Evolutionary conservation across 2,113 vertebrate species (phyloP), one percentile per base, ranked within the genome.

Genomic region (Dicaeum eximium): DNA sequence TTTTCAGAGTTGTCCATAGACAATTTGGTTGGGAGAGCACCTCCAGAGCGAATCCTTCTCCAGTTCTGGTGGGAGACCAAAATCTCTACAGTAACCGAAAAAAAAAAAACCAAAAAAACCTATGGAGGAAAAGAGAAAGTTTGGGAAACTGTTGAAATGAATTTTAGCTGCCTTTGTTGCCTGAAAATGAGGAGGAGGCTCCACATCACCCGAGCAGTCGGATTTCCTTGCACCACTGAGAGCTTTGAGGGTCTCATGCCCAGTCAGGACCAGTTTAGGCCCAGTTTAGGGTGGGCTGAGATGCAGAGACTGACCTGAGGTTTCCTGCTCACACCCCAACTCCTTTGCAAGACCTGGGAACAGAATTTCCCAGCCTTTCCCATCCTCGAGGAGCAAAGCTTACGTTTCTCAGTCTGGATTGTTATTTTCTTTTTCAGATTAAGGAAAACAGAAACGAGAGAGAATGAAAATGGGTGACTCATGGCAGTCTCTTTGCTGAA

Each of bases 341-440:
- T 14, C 54, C 70, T 45, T 11, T 47, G 74, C 73, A 90, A 67
- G 86, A 95, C 42, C 91, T 96, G 95, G 91, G 92, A 94, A 92
- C 56, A 48, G 24, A 72, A 65, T 22, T 85, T 40, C 31, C 50
- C 65, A 62, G 61, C 37, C 80, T 93, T 94, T 92, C 93, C 88
- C 95, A 95, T 94, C 89, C 91, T 16, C 16, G 5, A 91, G 62
- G 66, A 89, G 74, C 50, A 88, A 83, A 92, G 58, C 30, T 88
- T 56, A 1, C 85, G 69, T 86, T 96, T 95, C 86, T 73, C 47
- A 25, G 80, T 28, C 84, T 74, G 86, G 74, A 91, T 85, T 87
- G 45, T 38, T 97, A 85, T 95, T 96, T 96, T 94, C 74, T 90
- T 91, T 95, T 80, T 65, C 69, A 72, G 51, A 94, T 92, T 50